Base-by-base conservation (phyloP, 2,888 invertebrate genomes). In the Ophion ellenae region DNA sequence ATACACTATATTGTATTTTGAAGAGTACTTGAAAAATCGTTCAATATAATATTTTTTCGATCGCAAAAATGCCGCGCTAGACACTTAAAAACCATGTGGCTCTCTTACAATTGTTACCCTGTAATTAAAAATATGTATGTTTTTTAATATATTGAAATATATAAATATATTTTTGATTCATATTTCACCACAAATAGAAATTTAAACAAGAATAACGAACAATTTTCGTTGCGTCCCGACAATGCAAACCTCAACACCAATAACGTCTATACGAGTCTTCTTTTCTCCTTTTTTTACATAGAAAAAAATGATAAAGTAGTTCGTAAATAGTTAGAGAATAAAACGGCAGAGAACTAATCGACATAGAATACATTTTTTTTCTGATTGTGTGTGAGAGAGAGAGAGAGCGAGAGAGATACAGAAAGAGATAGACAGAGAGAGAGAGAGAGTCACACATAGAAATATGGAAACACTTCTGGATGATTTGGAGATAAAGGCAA, bases 351-450 rank as follows among this genome's bases (percentile, higher is more conserved):
- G 36, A 81, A 73, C 69, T 76, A 63, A 40, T 45, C 47, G 53
- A 76, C 75, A 61, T 24, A 74, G n/a, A 74, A 61, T 61, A 82
- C 28, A 59, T 36, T 73, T 47, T 64, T 64, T 47, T 53, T 53
- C 5, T 53, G 14, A 53, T 5, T 17, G 73, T 77, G 76, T 70
- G 79, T 82, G 73, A 83, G 84, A 85, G 66, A 87, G 53, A 86
- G 47, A 86, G 75, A 87, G 75, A 82, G 63, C 85, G 71, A 87
- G 79, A 82, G 63, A 85, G 66, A 86, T 9, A 47, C 10, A 67
- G 71, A 78, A 40, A 70, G 69, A 81, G 84, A 86, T 61, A 88
- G 59, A 86, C 57, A 86, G 75, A 87, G 79, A 82, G 63, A 85
- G 66, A 81, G 66, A 67, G 77, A 75, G 59, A 77, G 59, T 32